phyloP scores from a whole-genome alignment of 2,888 invertebrate genomes.

The Ptychoptera contaminata region DNA sequence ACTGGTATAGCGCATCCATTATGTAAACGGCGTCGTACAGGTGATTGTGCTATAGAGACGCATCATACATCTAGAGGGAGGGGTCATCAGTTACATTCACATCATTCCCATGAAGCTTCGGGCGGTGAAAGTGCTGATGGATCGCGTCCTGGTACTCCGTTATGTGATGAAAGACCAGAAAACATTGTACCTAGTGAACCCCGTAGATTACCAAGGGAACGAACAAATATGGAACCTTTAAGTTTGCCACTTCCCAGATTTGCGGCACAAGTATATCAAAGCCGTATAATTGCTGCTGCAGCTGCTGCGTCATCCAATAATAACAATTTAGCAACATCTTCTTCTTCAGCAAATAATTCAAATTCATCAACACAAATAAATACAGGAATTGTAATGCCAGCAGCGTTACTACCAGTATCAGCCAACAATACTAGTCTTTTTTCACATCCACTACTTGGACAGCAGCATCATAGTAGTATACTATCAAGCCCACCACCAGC shows the following conservation, averaged over 20 bases:
- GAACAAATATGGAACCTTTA: constrained; percentile 50
- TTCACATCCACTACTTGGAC: constrained; percentile 16
- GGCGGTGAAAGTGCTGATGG: constrained; percentile 48
- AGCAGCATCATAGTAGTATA: constrained; percentile 19
- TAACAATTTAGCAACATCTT: constrained; percentile 4
- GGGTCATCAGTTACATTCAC: constrained; percentile 36
- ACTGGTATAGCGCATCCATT: constrained; percentile 1
- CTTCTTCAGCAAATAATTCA: constrained; percentile 7
- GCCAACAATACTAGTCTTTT: constrained; percentile 9
- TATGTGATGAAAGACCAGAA: constrained; percentile 69
- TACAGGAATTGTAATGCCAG: constrained; percentile 8
- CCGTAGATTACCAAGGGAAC: constrained; percentile 40
- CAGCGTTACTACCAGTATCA: constrained; percentile 7
- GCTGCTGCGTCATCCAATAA: constrained; percentile 6
- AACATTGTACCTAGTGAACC: constrained; percentile 57
- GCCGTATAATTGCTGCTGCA: constrained; percentile 13
- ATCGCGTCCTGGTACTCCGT: constrained; percentile 71
- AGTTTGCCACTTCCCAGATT: constrained; percentile 79
- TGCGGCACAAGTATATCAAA: constrained; percentile 50
- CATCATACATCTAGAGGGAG: constrained; percentile 31
- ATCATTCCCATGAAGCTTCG: constrained; percentile 35
- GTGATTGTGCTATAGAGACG: constrained; percentile 23
- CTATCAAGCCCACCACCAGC: constrained; percentile 15
- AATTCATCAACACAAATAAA: constrained; percentile 7
- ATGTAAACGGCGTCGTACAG: constrained; percentile 26